These are phyloP conservation scores for Styela clava DNA, from an alignment of 23 tunicate genomes.

Conservation along the genomic window DNA sequence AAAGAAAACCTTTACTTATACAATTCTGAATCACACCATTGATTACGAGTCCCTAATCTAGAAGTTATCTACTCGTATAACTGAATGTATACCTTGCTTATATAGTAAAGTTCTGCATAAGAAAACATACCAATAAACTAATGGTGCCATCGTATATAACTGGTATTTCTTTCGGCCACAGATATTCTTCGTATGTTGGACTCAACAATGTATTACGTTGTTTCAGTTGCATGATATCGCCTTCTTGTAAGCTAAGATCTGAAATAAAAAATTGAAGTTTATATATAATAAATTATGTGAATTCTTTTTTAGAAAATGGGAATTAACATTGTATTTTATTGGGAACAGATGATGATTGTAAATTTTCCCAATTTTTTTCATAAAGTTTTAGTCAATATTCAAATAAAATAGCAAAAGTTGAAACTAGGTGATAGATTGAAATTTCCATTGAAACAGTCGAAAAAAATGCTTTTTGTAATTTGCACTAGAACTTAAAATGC, in stretches of 20 bases:
- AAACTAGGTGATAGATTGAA: too few species aligned
- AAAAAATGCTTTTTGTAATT: too few species aligned
- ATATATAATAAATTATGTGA: too few species aligned
- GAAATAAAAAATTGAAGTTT: background rate
- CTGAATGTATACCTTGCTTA: background rate
- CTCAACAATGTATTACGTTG: conserved; percentile 34
- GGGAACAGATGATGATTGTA: background rate
- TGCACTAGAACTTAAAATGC: too few species aligned
- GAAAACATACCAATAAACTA: conserved; percentile 51
- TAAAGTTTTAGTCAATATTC: background rate
- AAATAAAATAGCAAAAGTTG: too few species aligned
- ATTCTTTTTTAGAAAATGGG: too few species aligned
- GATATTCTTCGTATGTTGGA: conserved; percentile 7
- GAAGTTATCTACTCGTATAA: background rate
- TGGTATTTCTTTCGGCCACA: conserved; percentile 44
- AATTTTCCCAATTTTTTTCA: background rate
- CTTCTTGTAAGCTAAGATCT: conserved; percentile 37
- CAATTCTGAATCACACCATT: background rate
- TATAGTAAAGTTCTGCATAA: too few species aligned
- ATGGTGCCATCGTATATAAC: conserved; percentile 27
- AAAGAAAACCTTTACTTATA: background rate
- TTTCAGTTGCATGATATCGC: conserved; percentile 39
- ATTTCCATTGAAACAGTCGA: too few species aligned
- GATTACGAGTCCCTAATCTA: background rate
- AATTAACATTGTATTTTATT: too few species aligned